Base-by-base conservation (phyloP, 1,140 invertebrate genomes). In the Drosophila navojoa region DNA sequence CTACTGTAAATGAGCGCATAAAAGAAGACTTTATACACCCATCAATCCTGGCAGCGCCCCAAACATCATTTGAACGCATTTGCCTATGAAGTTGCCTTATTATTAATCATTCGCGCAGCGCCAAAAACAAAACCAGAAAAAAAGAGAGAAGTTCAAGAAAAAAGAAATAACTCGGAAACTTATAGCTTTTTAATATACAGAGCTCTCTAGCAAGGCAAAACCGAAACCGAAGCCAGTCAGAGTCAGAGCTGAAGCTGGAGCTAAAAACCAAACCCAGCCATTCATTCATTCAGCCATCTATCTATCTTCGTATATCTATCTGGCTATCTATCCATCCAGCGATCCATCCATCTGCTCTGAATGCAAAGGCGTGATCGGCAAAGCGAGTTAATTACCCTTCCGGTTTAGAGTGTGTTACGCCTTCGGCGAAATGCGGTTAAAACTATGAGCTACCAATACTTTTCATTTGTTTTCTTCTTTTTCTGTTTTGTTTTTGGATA, bases 341-440 rank as follows among this genome's bases (percentile, higher is more conserved):
- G 35, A 76, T 35, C 62, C 44, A 69, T 45, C 55, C 54, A 69
- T 66, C 38, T 70, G 79, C 77, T 89, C 67, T 71, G 79, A 85
- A 85, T 90, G 85, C 85, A 90, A 90, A 90, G 86, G 77, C 85
- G 89, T 90, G 89, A 91, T 91, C 81, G 78, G 84, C 90, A 90
- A 90, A 73, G 89, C 90, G 89, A 91, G 89, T 90, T 91, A 91
- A 91, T 91, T 91, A 91, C 89, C 89, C 89, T 91, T 91, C 89
- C 90, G 89, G 89, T 90, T 89, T 90, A 89, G 84, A 89, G 84
- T 91, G 90, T 85, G 89, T 91, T 82, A 91, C 89, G 89, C 89
- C 89, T 77, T 73, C 68, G 84, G 84, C 84, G 84, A 89, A 89
- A 89, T 89, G 84, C 85, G 84, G 84, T 90, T 90, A 90, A 89